Evolutionary conservation across 2,113 vertebrate species (phyloP).

Genomic region (Scomber colias): DNA sequence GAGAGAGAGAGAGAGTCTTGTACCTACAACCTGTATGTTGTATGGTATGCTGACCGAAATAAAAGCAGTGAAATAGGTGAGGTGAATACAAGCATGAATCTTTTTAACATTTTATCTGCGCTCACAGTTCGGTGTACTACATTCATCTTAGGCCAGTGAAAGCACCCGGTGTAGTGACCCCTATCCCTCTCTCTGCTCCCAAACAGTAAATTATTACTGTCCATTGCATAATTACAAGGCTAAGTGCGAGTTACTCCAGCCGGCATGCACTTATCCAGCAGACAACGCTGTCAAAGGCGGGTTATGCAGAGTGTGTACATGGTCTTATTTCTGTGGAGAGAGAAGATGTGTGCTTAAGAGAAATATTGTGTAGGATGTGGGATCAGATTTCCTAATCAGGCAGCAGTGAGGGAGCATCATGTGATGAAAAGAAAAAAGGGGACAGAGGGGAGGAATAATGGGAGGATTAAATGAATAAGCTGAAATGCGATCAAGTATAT

Average conservation of each 20-base stretch:
- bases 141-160: slow-evolving; percentile 44
- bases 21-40: background rate
- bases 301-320: slow-evolving; percentile 11
- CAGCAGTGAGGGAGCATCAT: slow-evolving; percentile 33
- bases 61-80: slow-evolving; percentile 3
- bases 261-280: slow-evolving; percentile 31
- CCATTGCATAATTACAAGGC: slow-evolving; percentile 61
- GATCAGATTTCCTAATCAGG: slow-evolving; percentile 57
- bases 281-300: slow-evolving; percentile 29
- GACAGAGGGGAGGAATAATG: slow-evolving; percentile 25
- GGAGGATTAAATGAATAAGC: slow-evolving; percentile 52
- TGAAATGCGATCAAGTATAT: slow-evolving; percentile 61
- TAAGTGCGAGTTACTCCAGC: slow-evolving; percentile 44
- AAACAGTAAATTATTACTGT: slow-evolving; percentile 68
- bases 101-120: background rate
- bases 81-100: slow-evolving; percentile 23
- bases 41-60: background rate
- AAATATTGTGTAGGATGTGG: slow-evolving; percentile 36
- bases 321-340: slow-evolving; percentile 17
- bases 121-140: slow-evolving; percentile 24
- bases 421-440: slow-evolving; percentile 19
- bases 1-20: background rate
- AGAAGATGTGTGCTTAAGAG: slow-evolving; percentile 29
- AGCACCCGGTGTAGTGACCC: slow-evolving; percentile 41
- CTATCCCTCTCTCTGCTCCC: slow-evolving; percentile 31